Base-by-base conservation (phyloP, 2,888 invertebrate species). In the Pseudanteris insignis region DNA sequence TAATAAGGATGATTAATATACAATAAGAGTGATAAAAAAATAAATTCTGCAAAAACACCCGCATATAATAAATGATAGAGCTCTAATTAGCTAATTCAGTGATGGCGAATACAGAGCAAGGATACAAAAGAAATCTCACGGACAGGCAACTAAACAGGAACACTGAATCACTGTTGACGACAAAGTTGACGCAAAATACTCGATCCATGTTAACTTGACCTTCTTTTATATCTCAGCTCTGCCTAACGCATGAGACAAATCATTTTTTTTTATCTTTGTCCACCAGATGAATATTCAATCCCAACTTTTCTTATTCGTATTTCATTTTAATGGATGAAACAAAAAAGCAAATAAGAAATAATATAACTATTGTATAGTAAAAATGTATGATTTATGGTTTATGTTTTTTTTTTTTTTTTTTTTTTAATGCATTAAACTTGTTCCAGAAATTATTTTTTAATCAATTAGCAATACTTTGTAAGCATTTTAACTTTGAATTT, bases 41-140 rank as follows among this genome's bases (percentile, higher is more conserved):
- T 29, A 2, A 10, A 38, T 26, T 9, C 38, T 9, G 5, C 6
- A 40, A 32, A 32, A 33, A 25, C 34, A 40, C 24, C 37, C 24
- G 18, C 14, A 8, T 15, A 21, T 37, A 12, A 33, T 21, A 30
- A 26, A 38, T 32, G 26, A 37, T 38, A 28, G 10, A 29, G 37
- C 25, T 33, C 36, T 48, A 60, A 54, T 54, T 53, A 44, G 43
- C 8, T 26, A 29, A 34, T 26, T 14, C n/a, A n/a, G n/a, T n/a
- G n/a, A n/a, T 48, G 28, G 34, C 21, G 34, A 55, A 55, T 55
- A 41, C 30, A 50, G 61, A 55, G 61, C 61, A 50, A 61, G 54
- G 61, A 61, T 61, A 55, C 34, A 40, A 46, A 55, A 55, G 54
- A 55, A 55, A 61, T 61, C 55, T 61, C 61, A 61, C 38, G 61